Evolutionary conservation across 2,888 invertebrate genomes (phyloP).

Genomic region (Villa cingulata): DNA sequence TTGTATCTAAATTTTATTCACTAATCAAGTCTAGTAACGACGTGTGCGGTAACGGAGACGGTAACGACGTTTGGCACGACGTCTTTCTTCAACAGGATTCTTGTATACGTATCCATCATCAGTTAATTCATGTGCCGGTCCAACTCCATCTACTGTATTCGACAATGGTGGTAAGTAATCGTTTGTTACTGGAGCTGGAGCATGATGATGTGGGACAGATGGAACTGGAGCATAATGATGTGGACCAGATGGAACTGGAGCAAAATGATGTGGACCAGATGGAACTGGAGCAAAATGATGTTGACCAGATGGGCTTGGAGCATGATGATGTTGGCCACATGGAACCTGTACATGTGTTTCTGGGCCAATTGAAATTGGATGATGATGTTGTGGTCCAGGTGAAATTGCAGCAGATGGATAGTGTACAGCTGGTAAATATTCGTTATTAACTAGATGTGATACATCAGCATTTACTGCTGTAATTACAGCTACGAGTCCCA

Average conservation of each 20-base stretch:
- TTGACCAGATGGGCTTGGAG: not conserved
- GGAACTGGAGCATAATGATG: not conserved
- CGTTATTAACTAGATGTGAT: not conserved
- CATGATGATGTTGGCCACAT: not conserved
- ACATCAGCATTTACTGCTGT: slow-evolving; percentile 1
- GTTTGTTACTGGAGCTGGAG: not conserved
- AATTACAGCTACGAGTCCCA: slow-evolving; percentile 1
- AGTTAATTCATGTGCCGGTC: slow-evolving; percentile 1
- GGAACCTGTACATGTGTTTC: too few species aligned
- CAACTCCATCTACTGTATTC: not conserved
- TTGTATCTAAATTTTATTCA: not conserved
- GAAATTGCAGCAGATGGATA: not conserved
- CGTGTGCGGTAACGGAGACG: slow-evolving; percentile 2
- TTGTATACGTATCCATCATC: slow-evolving; percentile 5
- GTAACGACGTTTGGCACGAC: not conserved
- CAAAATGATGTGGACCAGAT: not conserved
- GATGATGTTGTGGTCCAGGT: not conserved
- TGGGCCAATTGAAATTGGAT: too few species aligned
- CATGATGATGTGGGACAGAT: not conserved
- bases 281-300: not conserved
- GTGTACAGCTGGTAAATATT: slow-evolving; percentile 1
- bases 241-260: not conserved
- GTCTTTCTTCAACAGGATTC: not conserved
- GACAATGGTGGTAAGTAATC: slow-evolving; percentile 2
- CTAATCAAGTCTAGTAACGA: not conserved